phyloP scores from a whole-genome alignment of 2,113 vertebrate species.

The Paralichthys olivaceus region DNA sequence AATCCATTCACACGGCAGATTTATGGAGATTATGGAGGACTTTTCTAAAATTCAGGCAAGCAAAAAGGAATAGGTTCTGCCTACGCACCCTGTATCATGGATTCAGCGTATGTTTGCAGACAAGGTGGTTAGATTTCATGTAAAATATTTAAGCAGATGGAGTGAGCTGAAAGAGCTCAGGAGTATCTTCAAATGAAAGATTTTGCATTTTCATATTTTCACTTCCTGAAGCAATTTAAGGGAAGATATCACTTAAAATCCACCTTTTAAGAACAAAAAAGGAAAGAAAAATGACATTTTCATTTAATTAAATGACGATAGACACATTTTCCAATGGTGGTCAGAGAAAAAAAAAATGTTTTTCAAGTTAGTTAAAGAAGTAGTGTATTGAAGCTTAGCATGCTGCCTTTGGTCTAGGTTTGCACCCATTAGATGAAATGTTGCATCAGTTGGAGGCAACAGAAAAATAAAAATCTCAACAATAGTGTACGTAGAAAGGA shows the following conservation, averaged over 20 bases:
- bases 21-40: slow-evolving; percentile 29
- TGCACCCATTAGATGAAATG: slow-evolving; percentile 55
- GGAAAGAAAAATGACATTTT: no score
- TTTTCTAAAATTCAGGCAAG: slow-evolving; percentile 18
- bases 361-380: not conserved
- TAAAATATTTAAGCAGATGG: not conserved
- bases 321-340: not conserved
- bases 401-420: slow-evolving; percentile 31
- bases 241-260: not conserved
- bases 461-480: slow-evolving; percentile 37
- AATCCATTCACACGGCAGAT: slow-evolving; percentile 32
- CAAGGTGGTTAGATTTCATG: not conserved
- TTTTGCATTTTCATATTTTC: not conserved
- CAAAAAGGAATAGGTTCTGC: slow-evolving; percentile 19
- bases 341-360: not conserved
- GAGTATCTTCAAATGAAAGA: not conserved
- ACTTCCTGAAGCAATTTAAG: not conserved
- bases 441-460: slow-evolving; percentile 65
- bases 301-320: not conserved
- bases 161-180: not conserved
- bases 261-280: not conserved
- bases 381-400: not conserved
- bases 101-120: slow-evolving; percentile 16
- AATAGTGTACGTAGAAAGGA: slow-evolving; percentile 23
- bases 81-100: not conserved